Conservation (phyloP, 2,888 invertebrate genomes). For the Kuschelorhynchus macadamiae region DNA sequence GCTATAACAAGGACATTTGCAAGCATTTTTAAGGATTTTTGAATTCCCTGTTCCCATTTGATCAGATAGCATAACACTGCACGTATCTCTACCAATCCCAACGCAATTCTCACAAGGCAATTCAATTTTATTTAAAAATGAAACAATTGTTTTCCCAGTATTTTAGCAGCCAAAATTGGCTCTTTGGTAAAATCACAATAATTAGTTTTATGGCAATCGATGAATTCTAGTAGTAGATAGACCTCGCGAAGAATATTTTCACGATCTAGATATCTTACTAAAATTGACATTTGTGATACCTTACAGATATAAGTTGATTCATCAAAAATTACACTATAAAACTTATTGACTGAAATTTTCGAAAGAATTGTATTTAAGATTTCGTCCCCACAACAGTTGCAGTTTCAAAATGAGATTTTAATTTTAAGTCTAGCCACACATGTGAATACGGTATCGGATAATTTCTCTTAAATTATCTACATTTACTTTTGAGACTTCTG, state of each 20-base stretch:
- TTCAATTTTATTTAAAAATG: too few relatives aligned
- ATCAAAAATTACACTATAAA: slow-evolving; percentile 20
- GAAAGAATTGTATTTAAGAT: slow-evolving; percentile 1
- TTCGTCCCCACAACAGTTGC: slow-evolving; percentile 23
- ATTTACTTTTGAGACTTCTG: slow-evolving; percentile 8
- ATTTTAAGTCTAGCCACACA: slow-evolving; percentile 20
- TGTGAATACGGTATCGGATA: slow-evolving; percentile 17
- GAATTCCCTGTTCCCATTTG: background rate
- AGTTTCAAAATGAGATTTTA: slow-evolving; percentile 24
- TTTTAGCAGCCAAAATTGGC: too few relatives aligned
- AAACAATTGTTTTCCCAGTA: too few relatives aligned
- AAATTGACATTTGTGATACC: slow-evolving; percentile 56
- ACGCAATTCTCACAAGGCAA: too few relatives aligned
- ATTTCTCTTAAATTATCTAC: slow-evolving; percentile 20
- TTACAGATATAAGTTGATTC: slow-evolving; percentile 49
- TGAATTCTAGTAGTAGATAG: background rate
- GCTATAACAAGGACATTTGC: slow-evolving; percentile 32
- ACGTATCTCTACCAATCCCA: too few relatives aligned
- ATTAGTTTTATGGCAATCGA: too few relatives aligned
- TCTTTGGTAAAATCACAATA: too few relatives aligned
- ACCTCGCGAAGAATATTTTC: background rate
- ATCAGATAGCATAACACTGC: slow-evolving; percentile 23
- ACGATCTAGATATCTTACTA: slow-evolving; percentile 53
- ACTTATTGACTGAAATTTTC: slow-evolving; percentile 15
- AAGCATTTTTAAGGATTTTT: slow-evolving; percentile 16